Base-by-base conservation (phyloP, 2,113 vertebrate genomes). In the Astatotilapia flaviijosephi region DNA sequence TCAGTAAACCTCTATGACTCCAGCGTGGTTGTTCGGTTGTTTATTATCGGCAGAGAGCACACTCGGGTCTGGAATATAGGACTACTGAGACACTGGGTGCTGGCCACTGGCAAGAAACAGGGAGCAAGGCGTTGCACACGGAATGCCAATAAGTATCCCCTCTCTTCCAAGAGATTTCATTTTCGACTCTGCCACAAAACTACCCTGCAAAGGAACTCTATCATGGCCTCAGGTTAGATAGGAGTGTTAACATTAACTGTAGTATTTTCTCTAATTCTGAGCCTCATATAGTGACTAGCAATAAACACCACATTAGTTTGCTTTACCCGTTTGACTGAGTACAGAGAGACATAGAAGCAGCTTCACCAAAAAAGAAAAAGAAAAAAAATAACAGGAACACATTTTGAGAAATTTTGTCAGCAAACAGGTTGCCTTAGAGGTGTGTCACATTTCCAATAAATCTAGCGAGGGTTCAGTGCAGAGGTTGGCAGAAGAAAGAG, bases 101-200 rank as follows among this genome's bases (percentile, higher is more conserved):
- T 80, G 85, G 88, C 92, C 85, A 79, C 91, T 56, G 85, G 91
- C 89, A 84, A 79, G 91, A 91, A 93, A 92, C 90, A 60, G 87
- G 88, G 84, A 93, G 89, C n/a, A 53, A 86, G 86, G 73, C 42
- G 33, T 91, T 73, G 53, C 62, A 65, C 89, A 51, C 88, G 23
- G 96, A 96, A 96, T 96, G 93, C 94, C 95, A 96, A 96, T 96
- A 93, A 96, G 92, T 21, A 49, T 80, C 83, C 60, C 84, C 84
- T 87, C 85, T 91, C 60, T 73, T 85, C 65, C 79, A 73, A 17
- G 49, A 92, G 92, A 90, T 94, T 93, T 90, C 45, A 92, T 94
- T 94, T 92, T 81, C 75, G 8, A 15, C 80, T 86, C 83, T 56
- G 82, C 79, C 83, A 90, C 83, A 90, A 58, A 79, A 47, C 33